These are phyloP conservation scores for Pollenia labialis DNA, from an alignment of 2,888 invertebrate species.

Conservation along the genomic window DNA sequence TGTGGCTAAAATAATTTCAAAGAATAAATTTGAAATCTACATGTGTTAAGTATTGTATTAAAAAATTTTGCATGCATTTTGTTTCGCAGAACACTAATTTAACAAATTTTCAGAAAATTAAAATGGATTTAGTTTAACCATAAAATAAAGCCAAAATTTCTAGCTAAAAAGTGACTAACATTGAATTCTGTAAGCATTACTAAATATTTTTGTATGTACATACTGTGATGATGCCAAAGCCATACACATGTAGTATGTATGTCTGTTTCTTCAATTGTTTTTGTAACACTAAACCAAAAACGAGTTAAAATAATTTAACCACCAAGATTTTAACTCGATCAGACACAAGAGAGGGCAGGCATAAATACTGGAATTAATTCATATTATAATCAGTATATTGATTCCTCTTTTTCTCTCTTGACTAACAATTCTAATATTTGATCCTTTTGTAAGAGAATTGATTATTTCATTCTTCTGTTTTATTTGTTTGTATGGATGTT, in stretches of 20 bases:
- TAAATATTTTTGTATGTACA: conserved; percentile 10
- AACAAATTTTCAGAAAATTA: conserved; percentile 18
- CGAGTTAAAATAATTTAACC: conserved; percentile 60
- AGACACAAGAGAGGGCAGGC: not conserved
- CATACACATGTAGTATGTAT: not conserved
- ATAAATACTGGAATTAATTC: conserved; percentile 3
- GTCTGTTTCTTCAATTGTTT: not conserved
- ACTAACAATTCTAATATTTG: not conserved
- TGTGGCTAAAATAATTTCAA: no score
- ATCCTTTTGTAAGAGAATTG: conserved; percentile 20
- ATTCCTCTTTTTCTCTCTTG: not conserved
- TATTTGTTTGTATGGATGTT: not conserved
- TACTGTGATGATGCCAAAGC: conserved; percentile 11
- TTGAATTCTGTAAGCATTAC: not conserved
- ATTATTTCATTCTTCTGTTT: not conserved
- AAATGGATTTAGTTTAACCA: conserved; percentile 31
- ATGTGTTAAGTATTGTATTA: no score
- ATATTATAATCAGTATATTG: not conserved
- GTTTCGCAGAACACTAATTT: no score
- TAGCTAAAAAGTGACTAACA: conserved; percentile 44
- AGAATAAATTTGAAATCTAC: no score
- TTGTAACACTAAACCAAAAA: conserved; percentile 41
- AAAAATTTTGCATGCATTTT: no score
- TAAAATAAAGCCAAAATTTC: conserved; percentile 33
- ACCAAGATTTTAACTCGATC: not conserved